Conservation (phyloP, 1,140 invertebrate genomes). For the Bathynomus jamesi region DNA sequence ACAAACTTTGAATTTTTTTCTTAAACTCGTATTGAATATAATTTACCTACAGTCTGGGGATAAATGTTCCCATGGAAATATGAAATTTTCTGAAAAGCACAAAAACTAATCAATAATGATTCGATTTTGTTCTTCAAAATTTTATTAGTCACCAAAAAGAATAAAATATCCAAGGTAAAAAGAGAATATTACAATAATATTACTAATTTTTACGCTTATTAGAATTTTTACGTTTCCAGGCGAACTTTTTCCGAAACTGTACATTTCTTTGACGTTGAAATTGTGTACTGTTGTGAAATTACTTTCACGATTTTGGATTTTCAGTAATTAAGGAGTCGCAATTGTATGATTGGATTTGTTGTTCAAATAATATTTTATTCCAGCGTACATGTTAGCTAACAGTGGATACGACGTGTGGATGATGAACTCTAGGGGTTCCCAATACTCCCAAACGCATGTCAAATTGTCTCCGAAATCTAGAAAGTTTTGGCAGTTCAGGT, state of each 20-base stretch:
- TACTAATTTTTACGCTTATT: neutral
- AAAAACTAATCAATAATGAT: too few relatives aligned
- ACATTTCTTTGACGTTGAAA: neutral
- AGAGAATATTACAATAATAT: neutral
- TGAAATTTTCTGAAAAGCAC: too few relatives aligned
- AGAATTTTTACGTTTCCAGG: too few relatives aligned
- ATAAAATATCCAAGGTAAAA: too few relatives aligned
- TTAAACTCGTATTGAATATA: too few relatives aligned
- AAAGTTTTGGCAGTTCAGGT: constrained; percentile 41
- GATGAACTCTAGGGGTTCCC: constrained; percentile 58
- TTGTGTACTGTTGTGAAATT: neutral
- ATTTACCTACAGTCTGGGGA: too few relatives aligned
- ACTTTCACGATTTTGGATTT: neutral
- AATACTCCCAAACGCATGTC: constrained; percentile 48
- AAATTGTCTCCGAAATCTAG: constrained; percentile 18
- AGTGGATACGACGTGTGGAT: constrained; percentile 68
- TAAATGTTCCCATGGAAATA: too few relatives aligned
- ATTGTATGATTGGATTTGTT: constrained; percentile 6
- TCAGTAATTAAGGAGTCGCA: neutral
- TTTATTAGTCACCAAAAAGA: too few relatives aligned
- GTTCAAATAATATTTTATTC: neutral
- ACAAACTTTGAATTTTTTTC: too few relatives aligned
- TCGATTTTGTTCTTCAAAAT: too few relatives aligned
- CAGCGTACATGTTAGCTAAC: constrained; percentile 57
- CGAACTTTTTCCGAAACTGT: too few relatives aligned